Evolutionary conservation across 2,113 vertebrate species (phyloP).

Genomic region (Sinocyclocheilus maitianheensis): DNA sequence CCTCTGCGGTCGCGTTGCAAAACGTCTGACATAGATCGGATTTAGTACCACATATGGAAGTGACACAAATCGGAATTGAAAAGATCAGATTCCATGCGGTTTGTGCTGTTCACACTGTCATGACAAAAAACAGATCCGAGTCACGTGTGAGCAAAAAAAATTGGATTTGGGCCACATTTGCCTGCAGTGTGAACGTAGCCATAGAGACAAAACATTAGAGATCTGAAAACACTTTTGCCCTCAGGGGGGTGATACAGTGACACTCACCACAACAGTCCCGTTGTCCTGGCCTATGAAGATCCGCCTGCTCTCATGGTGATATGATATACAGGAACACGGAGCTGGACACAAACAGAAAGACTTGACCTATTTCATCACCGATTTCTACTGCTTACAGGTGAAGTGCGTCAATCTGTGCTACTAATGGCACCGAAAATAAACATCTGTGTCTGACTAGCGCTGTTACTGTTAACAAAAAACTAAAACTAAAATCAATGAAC

Average conservation of each 20-base stretch:
- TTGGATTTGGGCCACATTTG: no score
- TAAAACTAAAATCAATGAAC: no score
- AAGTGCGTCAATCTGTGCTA: not conserved
- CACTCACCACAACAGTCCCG: conserved; percentile 90
- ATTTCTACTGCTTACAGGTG: not conserved
- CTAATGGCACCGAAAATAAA: not conserved
- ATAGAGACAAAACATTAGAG: not conserved
- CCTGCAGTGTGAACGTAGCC: no score
- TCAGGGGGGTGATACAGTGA: not conserved
- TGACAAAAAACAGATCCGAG: no score
- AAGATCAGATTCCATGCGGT: no score
- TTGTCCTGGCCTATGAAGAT: conserved; percentile 98
- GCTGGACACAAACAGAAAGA: conserved; percentile 69
- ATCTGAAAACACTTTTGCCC: not conserved
- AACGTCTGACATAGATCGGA: no score
- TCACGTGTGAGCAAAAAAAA: no score
- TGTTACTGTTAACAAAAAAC: no score
- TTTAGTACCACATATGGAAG: no score
- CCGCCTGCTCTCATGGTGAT: conserved; percentile 93
- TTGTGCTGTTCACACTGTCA: no score
- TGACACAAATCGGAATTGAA: no score
- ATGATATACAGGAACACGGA: conserved; percentile 91
- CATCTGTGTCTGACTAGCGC: not conserved
- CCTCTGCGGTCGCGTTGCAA: no score
- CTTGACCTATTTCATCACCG: not conserved